Conservation (phyloP, 2,113 vertebrate genomes). For the Noturus placidus region DNA sequence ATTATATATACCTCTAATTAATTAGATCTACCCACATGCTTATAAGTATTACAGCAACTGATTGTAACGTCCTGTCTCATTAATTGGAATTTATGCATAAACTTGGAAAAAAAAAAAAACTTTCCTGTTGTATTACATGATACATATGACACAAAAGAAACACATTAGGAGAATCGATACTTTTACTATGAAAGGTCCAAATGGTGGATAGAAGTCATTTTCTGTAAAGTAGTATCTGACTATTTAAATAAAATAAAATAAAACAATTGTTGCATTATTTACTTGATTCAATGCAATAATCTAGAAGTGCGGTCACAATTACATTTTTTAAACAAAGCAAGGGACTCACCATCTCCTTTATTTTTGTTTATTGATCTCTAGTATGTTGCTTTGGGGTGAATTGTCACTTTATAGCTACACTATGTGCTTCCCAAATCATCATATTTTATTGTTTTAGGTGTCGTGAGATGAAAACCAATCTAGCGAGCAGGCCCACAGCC, state of each 20-base stretch:
- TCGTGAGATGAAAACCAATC: neutral
- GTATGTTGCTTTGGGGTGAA: neutral
- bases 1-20: neutral
- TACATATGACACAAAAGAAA: neutral
- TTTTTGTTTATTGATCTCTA: neutral
- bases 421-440: neutral
- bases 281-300: neutral
- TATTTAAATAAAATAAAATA: neutral
- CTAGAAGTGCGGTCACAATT: neutral
- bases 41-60: constrained; percentile 37
- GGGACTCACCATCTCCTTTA: neutral
- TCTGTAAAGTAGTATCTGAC: neutral
- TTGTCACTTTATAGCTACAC: neutral
- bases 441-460: neutral
- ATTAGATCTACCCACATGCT: constrained; percentile 8
- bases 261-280: neutral
- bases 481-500: constrained; percentile 20
- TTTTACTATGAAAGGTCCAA: neutral
- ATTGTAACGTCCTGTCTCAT: constrained; percentile 11
- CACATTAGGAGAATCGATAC: neutral
- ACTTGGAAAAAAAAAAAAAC: neutral
- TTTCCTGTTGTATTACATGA: neutral
- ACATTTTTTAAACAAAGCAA: neutral
- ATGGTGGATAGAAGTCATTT: too few species aligned
- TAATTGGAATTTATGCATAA: neutral